Percentiles rank a stretch among this genome's conserved stretches.
These are phyloP conservation scores for Nothocercus nigrocapillus DNA, from an alignment of 2,113 vertebrate species.

Conservation along the genomic window DNA sequence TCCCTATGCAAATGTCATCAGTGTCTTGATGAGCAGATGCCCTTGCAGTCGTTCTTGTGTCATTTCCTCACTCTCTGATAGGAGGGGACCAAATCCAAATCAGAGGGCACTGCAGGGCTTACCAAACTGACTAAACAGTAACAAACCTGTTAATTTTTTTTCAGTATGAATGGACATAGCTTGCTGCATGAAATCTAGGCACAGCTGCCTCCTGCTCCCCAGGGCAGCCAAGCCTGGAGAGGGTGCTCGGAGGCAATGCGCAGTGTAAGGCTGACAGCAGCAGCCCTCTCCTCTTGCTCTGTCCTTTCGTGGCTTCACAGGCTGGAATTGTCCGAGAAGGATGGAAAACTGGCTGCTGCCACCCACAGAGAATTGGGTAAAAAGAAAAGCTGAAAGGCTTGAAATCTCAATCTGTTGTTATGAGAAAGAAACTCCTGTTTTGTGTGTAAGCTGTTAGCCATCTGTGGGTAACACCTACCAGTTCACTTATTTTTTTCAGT, in stretches of 20 bases:
- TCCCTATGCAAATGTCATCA: background rate
- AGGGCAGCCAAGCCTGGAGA: background rate
- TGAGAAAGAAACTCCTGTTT: background rate
- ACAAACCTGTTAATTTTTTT: background rate
- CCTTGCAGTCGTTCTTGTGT: background rate
- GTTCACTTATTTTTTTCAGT: background rate
- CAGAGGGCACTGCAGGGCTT: background rate
- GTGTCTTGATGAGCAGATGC: background rate
- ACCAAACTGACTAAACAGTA: background rate
- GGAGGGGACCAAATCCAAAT: background rate
- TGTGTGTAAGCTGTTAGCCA: background rate
- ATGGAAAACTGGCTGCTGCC: background rate
- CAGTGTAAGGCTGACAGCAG: background rate
- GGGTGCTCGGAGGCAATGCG: background rate
- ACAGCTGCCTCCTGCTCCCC: background rate
- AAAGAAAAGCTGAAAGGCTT: background rate
- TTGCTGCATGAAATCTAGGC: background rate
- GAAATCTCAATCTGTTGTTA: background rate
- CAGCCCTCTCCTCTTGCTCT: background rate
- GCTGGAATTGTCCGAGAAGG: background rate
- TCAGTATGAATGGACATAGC: background rate
- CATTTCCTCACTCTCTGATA: background rate
- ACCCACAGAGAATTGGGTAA: background rate
- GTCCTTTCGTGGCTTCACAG: background rate
- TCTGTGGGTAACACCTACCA: fast-evolving